phyloP scores from a whole-genome alignment of 2,797 vertebrate genomes.

The Darevskia nairensis region DNA sequence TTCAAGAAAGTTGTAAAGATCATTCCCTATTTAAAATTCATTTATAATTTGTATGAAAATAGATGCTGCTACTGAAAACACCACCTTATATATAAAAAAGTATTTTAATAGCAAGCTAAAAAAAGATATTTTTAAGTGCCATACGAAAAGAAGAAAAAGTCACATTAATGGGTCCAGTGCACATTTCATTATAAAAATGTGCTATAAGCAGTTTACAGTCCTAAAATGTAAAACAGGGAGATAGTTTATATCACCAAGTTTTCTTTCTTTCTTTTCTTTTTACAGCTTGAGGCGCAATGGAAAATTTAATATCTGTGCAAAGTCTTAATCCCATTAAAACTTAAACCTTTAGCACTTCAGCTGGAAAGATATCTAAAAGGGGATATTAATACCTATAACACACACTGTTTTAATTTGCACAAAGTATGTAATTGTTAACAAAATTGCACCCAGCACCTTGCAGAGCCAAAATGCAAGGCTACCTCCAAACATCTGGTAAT shows the following conservation, averaged over 20 bases:
- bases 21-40: constrained; percentile 31
- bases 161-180: constrained; percentile 31
- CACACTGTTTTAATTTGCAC: not conserved
- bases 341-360: constrained; percentile 41
- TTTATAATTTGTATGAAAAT: constrained; percentile 50
- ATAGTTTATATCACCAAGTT: constrained; percentile 32
- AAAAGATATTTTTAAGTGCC: constrained; percentile 49
- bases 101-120: constrained; percentile 54
- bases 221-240: constrained; percentile 53
- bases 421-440: constrained; percentile 39
- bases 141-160: constrained; percentile 1
- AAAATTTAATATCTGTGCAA: constrained; percentile 58
- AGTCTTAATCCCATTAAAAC: constrained; percentile 50
- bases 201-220: constrained; percentile 50
- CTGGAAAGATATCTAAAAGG: constrained; percentile 14
- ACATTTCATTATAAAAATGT: constrained; percentile 59
- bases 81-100: constrained; percentile 33
- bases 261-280: constrained; percentile 14
- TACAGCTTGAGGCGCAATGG: constrained; percentile 36
- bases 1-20: constrained; percentile 20
- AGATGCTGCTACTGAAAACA: constrained; percentile 27
- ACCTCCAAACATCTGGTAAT: not conserved
- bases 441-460: constrained; percentile 16
- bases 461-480: not conserved
- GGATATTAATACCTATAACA: constrained; percentile 35